phyloP scores from a whole-genome alignment of 2,797 vertebrate species.

The Anguilla pacifica region DNA sequence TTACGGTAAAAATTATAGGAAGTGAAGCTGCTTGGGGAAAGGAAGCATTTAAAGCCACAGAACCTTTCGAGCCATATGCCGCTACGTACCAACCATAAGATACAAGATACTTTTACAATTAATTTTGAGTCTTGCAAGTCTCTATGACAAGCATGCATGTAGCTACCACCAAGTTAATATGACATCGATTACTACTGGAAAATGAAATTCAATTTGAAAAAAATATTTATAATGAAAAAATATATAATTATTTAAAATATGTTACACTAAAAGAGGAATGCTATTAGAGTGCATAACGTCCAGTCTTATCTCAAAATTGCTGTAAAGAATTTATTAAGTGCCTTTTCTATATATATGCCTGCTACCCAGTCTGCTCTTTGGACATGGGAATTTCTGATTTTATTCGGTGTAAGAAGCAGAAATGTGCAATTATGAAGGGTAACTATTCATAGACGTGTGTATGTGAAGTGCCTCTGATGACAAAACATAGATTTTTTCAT shows the following conservation, averaged over 20 bases:
- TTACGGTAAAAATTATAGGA: conserved; percentile 66
- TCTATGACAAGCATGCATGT: background rate
- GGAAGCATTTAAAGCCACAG: conserved; percentile 22
- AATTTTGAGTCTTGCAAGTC: background rate
- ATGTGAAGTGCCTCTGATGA: background rate
- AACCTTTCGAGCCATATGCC: background rate
- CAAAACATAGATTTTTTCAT: background rate
- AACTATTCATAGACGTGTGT: background rate
- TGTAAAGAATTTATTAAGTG: background rate
- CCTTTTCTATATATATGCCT: background rate
- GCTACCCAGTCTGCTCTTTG: background rate
- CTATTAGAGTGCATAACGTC: background rate
- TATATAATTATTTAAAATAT: background rate
- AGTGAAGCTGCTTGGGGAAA: conserved; percentile 34
- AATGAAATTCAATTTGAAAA: background rate
- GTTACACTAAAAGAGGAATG: background rate
- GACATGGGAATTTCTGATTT: background rate
- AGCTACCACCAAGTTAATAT: background rate
- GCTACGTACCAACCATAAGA: background rate
- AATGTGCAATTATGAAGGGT: background rate
- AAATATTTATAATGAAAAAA: background rate
- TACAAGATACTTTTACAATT: background rate
- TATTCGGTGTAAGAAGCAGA: background rate
- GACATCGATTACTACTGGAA: background rate
- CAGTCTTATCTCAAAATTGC: background rate